Evolutionary conservation across 2,888 invertebrate genomes (phyloP), one percentile per base, ranked within the genome.

Genomic region (Liopterus haemorrhoidalis): DNA sequence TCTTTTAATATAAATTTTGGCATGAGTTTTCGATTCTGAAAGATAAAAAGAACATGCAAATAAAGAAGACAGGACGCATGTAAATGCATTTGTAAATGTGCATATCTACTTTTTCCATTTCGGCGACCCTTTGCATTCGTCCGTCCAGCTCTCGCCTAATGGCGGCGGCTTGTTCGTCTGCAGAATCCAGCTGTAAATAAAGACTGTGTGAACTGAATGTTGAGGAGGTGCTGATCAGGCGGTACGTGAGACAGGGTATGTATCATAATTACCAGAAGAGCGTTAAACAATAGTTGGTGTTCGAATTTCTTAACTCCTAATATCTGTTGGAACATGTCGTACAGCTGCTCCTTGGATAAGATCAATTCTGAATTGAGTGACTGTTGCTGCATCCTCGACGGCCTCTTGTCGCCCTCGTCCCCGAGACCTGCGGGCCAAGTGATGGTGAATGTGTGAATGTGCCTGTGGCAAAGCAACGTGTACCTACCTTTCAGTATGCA

Each of bases 301-400:
- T 99, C 99, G 69, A 99, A 99, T 70, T 99, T 99, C 75, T 99
- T 99, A 41, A 99, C 91, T 41, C 88, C 88, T 50, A 99, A 75
- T 57, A 99, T 95, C 71, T 96, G 96, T 70, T 99, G 99, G 70
- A 99, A 99, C 94, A 99, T 96, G 69, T 99, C 99, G 71, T 95
- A 99, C 8, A 99, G 80, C 68, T 99, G 99, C 66, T 99, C 99
- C 72, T 99, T 99, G 59, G 94, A 93, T 56, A 97, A 78, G 63
- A 97, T 93, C 57, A 90, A 77, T 69, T 96, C 96, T 38, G 89
- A 92, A 71, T 88, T 96, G 60, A 87, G 75, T 52, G 83, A 84
- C 70, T 91, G 89, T 67, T 88, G 88, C 69, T 90, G 90, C 70
- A 89, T 85, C 55, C 90, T 74, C 22, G 86, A 82, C 39, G 91